phyloP scores from a whole-genome alignment of 2,113 vertebrate genomes.

The Melierax canorus region DNA sequence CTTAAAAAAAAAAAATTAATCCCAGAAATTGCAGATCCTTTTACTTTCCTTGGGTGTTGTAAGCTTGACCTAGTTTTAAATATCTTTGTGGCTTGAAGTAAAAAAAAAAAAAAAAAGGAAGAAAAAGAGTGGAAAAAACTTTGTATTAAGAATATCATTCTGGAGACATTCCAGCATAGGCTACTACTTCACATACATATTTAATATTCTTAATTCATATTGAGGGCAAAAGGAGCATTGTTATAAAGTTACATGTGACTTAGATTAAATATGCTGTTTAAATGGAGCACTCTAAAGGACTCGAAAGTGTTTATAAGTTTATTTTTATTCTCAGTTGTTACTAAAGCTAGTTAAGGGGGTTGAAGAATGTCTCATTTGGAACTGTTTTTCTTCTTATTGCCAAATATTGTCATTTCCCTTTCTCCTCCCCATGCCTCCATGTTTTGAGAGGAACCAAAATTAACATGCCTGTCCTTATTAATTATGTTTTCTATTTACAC shows the following conservation, averaged over 20 bases:
- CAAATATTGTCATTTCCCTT: conserved; percentile 22
- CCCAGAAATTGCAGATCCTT: not conserved
- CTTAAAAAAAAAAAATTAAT: not conserved
- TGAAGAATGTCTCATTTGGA: conserved; percentile 5
- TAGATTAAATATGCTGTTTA: not conserved
- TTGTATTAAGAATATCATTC: not conserved
- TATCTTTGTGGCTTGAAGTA: not conserved
- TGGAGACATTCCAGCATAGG: not conserved
- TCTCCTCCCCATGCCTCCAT: not conserved
- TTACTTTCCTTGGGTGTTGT: not conserved
- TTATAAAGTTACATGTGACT: not conserved
- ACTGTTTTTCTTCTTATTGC: not conserved
- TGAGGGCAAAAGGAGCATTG: conserved; percentile 7
- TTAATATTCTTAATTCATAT: conserved; percentile 14
- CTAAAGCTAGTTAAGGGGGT: not conserved
- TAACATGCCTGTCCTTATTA: conserved; percentile 30
- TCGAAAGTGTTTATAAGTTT: conserved; percentile 25
- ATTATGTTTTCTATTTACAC: conserved; percentile 15
- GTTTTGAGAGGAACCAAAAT: conserved; percentile 16
- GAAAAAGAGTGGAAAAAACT: accelerated
- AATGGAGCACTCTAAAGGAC: not conserved
- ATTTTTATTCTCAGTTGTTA: conserved; percentile 30
- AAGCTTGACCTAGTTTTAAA: conserved; percentile 14
- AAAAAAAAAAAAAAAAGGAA: not conserved
- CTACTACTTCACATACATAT: not conserved